Percentiles rank a stretch among this genome's conserved stretches.
These are phyloP conservation scores for Eupithecia centaureata DNA, from an alignment of 2,888 invertebrate species.

Conservation along the genomic window DNA sequence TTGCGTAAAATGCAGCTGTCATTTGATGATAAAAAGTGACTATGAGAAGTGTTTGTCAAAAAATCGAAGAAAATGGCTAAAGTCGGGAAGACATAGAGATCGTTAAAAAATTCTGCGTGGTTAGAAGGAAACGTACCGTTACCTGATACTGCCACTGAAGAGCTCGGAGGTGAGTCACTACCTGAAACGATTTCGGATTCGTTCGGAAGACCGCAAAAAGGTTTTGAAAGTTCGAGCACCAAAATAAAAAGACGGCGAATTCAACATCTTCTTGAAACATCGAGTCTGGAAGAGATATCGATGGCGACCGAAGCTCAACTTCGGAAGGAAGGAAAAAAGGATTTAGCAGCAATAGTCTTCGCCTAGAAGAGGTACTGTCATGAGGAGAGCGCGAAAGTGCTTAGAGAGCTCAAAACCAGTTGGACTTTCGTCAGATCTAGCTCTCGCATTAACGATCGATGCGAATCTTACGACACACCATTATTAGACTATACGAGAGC, in stretches of 20 bases:
- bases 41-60: too few relatives aligned
- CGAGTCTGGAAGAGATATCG: background rate
- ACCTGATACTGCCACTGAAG: conserved; percentile 14
- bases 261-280: conserved; percentile 3
- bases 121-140: conserved; percentile 16
- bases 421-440: too few relatives aligned
- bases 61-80: too few relatives aligned
- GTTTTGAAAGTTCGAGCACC: conserved; percentile 16
- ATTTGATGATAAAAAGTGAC: too few relatives aligned
- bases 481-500: too few relatives aligned
- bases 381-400: too few relatives aligned
- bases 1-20: too few relatives aligned
- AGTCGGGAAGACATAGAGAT: conserved; percentile 1
- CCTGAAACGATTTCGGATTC: conserved; percentile 10
- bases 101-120: conserved; percentile 10
- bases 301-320: conserved; percentile 1
- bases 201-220: conserved; percentile 16
- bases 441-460: too few relatives aligned
- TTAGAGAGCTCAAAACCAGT: too few relatives aligned
- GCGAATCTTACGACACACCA: too few relatives aligned
- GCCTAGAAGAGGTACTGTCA: too few relatives aligned
- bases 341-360: background rate
- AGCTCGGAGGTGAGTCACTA: conserved; percentile 8
- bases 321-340: background rate
- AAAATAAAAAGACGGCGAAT: conserved; percentile 8